A percentile compares a stretch with the other conserved stretches of the same genome.
Evolutionary conservation across 2,113 vertebrate species (phyloP).

Genomic region (Chlorodrepanis virens): DNA sequence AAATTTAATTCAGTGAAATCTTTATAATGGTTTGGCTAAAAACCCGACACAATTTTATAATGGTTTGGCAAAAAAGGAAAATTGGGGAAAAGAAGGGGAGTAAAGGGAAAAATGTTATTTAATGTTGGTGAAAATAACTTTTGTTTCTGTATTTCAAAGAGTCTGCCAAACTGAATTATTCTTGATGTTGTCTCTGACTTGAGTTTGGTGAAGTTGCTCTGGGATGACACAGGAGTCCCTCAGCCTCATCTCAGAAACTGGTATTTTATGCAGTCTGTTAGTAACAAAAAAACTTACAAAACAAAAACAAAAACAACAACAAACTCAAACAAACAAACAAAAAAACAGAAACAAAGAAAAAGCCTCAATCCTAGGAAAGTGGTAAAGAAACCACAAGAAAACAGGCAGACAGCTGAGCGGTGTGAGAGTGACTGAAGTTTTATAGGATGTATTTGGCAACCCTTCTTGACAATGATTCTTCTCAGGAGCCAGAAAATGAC

Average conservation of each 20-base stretch:
- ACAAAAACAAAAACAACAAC: neutral
- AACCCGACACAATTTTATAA: neutral
- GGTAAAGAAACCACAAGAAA: neutral
- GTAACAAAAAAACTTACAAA: neutral
- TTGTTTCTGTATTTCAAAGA: neutral
- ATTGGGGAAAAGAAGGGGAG: fast-evolving
- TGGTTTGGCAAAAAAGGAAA: neutral
- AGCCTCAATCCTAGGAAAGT: neutral
- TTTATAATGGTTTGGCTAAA: neutral
- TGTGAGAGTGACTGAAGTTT: neutral
- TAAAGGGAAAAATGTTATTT: neutral
- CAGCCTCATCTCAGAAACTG: neutral
- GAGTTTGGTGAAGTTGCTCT: neutral
- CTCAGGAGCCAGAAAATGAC: neutral
- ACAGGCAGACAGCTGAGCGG: neutral
- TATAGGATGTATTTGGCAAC: neutral
- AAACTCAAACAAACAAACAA: too few relatives aligned
- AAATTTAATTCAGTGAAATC: neutral
- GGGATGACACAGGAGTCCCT: neutral
- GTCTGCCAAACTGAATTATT: neutral
- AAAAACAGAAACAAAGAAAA: neutral
- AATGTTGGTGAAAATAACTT: neutral
- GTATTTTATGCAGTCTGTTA: neutral
- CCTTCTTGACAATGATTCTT: neutral
- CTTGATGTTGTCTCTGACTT: neutral